Evolutionary conservation across 2,113 vertebrate species (phyloP).

Genomic region (Copsychus sechellarum): DNA sequence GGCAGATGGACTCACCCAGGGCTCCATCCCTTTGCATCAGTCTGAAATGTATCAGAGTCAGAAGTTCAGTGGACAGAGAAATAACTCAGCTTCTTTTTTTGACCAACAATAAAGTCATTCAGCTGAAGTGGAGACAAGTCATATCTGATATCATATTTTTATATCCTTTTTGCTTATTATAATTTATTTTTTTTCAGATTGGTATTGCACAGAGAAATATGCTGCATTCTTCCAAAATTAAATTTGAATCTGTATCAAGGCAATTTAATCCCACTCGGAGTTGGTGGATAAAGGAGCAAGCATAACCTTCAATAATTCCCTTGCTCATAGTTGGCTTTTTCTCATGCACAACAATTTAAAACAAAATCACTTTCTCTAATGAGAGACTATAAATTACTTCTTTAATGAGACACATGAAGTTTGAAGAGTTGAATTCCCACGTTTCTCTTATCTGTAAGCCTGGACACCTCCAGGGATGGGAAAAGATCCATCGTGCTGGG

Average conservation of each 20-base stretch:
- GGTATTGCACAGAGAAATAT: slow-evolving; percentile 48
- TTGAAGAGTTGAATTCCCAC: slow-evolving; percentile 53
- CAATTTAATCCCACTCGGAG: slow-evolving; percentile 47
- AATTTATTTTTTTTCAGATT: slow-evolving; percentile 49
- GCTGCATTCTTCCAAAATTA: slow-evolving; percentile 59
- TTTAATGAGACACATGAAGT: slow-evolving; percentile 51
- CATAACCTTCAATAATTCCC: slow-evolving; percentile 42
- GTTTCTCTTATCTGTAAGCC: slow-evolving; percentile 25
- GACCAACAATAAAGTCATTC: slow-evolving; percentile 53
- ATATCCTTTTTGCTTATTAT: slow-evolving; percentile 45
- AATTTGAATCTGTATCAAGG: slow-evolving; percentile 67
- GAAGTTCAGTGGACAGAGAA: slow-evolving; percentile 36
- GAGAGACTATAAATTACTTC: slow-evolving; percentile 47
- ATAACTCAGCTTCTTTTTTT: slow-evolving; percentile 28
- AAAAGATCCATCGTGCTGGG: background rate
- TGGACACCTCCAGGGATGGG: background rate
- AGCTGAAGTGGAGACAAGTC: slow-evolving; percentile 58
- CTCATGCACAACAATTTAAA: slow-evolving; percentile 40
- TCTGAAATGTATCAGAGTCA: slow-evolving; percentile 28
- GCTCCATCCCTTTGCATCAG: background rate
- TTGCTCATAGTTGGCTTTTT: slow-evolving; percentile 43
- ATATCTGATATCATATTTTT: slow-evolving; percentile 44
- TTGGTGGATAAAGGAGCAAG: slow-evolving; percentile 42
- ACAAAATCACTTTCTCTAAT: slow-evolving; percentile 56
- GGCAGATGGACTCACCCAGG: background rate